Percentiles rank a stretch among this genome's conserved stretches.
Evolutionary conservation across 2,888 invertebrate species (phyloP).

Genomic region (Drosophila stalkeri): DNA sequence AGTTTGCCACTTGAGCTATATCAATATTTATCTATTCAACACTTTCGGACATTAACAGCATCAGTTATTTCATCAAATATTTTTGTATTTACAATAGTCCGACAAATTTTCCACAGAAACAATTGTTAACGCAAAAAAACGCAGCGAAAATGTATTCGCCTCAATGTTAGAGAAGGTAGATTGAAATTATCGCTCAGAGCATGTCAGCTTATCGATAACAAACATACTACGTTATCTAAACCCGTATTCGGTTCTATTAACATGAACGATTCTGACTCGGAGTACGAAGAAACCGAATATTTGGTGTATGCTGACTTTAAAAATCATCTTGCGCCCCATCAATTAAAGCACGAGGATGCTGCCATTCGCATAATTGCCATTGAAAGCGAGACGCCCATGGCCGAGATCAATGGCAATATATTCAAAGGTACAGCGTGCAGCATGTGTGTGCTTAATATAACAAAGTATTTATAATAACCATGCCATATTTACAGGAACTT

Average conservation of each 20-base stretch:
- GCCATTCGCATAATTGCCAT: constrained; percentile 87
- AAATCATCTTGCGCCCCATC: constrained; percentile 77
- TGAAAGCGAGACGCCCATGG: constrained; percentile 88
- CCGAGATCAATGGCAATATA: constrained; percentile 89
- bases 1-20: constrained; percentile 1
- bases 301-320: constrained; percentile 84
- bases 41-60: constrained; percentile 9
- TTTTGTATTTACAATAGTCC: constrained; percentile 52
- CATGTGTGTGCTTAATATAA: neutral
- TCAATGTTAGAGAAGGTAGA: constrained; percentile 39
- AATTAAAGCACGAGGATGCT: constrained; percentile 74
- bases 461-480: neutral
- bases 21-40: neutral
- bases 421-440: constrained; percentile 85
- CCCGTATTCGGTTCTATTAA: constrained; percentile 6
- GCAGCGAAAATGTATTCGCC: constrained; percentile 65
- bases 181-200: constrained; percentile 19
- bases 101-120: constrained; percentile 63
- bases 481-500: constrained; percentile 86
- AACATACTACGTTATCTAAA: neutral
- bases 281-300: constrained; percentile 84
- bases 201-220: constrained; percentile 34
- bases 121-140: constrained; percentile 49
- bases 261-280: constrained; percentile 82
- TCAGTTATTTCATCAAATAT: constrained; percentile 22